phyloP scores from a whole-genome alignment of 2,113 vertebrate genomes.

The Dipodomys stephensi region DNA sequence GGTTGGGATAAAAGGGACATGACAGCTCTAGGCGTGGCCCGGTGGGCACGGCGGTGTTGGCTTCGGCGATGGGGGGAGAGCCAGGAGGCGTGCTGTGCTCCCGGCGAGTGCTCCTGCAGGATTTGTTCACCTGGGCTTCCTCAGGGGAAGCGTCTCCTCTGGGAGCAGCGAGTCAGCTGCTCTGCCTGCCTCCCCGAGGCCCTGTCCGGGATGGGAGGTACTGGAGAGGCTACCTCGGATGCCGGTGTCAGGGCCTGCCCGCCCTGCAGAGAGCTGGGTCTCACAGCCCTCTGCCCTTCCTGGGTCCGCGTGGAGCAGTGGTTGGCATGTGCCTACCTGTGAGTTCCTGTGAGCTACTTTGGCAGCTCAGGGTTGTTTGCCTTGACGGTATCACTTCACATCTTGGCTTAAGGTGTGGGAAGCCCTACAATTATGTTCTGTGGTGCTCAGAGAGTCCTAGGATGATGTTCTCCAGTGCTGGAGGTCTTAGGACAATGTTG shows the following conservation, averaged over 20 bases:
- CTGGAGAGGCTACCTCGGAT: not conserved
- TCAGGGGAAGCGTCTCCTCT: too few species aligned
- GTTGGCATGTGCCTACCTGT: rapidly evolving
- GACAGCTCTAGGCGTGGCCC: slow-evolving; percentile 35
- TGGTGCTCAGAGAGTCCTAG: not conserved
- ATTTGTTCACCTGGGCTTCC: too few species aligned
- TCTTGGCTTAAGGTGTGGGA: slow-evolving; percentile 58
- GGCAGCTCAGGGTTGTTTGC: not conserved
- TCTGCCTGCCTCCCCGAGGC: too few species aligned
- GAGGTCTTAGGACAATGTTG: too few species aligned
- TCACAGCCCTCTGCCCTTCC: rapidly evolving
- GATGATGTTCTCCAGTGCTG: too few species aligned
- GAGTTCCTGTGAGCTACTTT: too few species aligned
- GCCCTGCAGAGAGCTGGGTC: not conserved
- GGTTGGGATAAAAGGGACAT: slow-evolving; percentile 75
- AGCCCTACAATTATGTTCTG: too few species aligned
- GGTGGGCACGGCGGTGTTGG: not conserved
- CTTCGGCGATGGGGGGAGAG: slow-evolving; percentile 21
- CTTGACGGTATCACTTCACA: slow-evolving; percentile 48
- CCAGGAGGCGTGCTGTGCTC: too few species aligned
- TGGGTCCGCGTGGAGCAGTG: too few species aligned
- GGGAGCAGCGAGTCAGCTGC: too few species aligned
- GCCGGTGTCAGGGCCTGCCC: too few species aligned
- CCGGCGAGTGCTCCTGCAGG: too few species aligned
- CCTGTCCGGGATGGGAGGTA: not conserved